Percentiles rank a stretch among this genome's conserved stretches.
These are phyloP conservation scores for Conopomorpha cramerella DNA, from an alignment of 1,140 invertebrate species.

Conservation along the genomic window DNA sequence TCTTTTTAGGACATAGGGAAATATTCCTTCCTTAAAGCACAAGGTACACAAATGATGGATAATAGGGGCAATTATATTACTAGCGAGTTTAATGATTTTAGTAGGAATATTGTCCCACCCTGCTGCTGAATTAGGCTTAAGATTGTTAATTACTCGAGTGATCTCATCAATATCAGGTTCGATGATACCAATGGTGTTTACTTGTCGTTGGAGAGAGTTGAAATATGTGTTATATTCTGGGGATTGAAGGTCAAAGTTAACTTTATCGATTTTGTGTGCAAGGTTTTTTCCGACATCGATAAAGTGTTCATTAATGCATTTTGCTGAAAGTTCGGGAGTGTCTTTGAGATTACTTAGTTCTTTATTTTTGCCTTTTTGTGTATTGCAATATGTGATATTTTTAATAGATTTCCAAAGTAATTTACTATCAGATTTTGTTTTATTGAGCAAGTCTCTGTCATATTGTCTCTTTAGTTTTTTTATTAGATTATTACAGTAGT, in stretches of 20 bases:
- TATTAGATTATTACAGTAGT: neutral
- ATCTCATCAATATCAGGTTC: conserved; percentile 6
- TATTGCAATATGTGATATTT: conserved; percentile 4
- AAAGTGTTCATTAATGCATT: conserved; percentile 9
- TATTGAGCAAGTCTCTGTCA: neutral
- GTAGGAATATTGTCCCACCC: conserved; percentile 7
- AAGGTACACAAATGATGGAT: neutral
- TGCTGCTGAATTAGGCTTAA: conserved; percentile 6
- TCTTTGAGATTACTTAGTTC: conserved; percentile 4
- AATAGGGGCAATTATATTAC: neutral
- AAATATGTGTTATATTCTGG: too few species aligned
- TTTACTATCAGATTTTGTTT: neutral
- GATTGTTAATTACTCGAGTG: neutral
- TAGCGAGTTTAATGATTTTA: conserved; percentile 6
- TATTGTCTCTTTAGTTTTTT: neutral
- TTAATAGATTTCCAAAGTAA: conserved; percentile 3
- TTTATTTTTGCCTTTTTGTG: conserved; percentile 2
- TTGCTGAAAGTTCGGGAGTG: conserved; percentile 6
- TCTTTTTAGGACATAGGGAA: neutral
- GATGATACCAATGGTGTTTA: conserved; percentile 10
- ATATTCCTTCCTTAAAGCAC: neutral
- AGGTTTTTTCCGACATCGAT: conserved; percentile 8
- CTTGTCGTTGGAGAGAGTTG: too few species aligned
- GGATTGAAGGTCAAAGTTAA: too few species aligned
- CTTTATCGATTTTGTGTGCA: neutral